Evolutionary conservation across 2,113 vertebrate genomes (phyloP), one percentile per base, ranked within the genome.

Genomic region (Apodemus speciosus): DNA sequence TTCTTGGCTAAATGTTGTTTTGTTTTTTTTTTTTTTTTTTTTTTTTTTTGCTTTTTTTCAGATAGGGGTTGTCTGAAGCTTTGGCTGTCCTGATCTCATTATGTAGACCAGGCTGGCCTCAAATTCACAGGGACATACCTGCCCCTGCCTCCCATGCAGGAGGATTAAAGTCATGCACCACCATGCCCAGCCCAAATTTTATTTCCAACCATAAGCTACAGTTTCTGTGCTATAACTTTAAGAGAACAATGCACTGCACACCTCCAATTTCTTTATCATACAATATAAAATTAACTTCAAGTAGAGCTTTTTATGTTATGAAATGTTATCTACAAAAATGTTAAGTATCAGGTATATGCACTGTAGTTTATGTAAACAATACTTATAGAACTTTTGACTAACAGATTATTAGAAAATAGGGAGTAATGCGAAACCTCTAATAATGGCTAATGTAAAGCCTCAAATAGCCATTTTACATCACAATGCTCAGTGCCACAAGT

Each of bases 251-350:
- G 0, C 23, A 51, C 2, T 38, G 13, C 1, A 49, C 32, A 51
- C 58, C 56, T 75, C 60, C 66, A 71, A 25, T 85, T 93, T 89
- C 62, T 85, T 76, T 56, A 32, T 85, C 21, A 58, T 86, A 79
- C 77, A 85, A 79, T 56, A 3, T 15, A 13, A 76, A 58, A 69
- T 75, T 27, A 88, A 62, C 40, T 60, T 89, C 53, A 81, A 72
- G 30, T 5, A 85, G 3, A 40, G 35, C 60, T 84, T 76, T 16
- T 40, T 85, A 13, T 58, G 20, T 30, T 49, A 69, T 58, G 58
- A 75, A 88, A 91, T 75, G 77, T 87, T 21, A 87, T 38, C 71
- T 71, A 79, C 32, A 87, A 93, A 94, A 40, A 76, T 76, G 68
- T 91, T 66, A 91, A 46, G 10, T 40, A 58, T 9, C 43, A 0